A percentile compares a stretch with the other conserved stretches of the same genome.
phyloP scores from a whole-genome alignment of 2,113 vertebrate species.

The Polypterus bichir region DNA sequence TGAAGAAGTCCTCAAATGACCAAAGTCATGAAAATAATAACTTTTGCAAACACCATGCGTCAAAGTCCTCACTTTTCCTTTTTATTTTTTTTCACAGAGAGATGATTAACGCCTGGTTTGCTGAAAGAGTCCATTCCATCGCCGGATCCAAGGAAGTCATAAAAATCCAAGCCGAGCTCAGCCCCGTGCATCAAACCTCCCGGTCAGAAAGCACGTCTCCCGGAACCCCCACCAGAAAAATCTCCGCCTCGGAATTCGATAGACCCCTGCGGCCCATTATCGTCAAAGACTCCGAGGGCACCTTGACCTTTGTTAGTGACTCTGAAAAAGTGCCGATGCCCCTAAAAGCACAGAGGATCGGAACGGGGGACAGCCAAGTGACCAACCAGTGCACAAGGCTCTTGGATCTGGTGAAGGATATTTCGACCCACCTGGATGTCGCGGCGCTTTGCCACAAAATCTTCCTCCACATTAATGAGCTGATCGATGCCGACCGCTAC shows the following conservation, averaged over 20 bases:
- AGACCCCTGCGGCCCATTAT: slow-evolving; percentile 85
- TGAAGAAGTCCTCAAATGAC: background rate
- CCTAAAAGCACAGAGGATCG: slow-evolving; percentile 45
- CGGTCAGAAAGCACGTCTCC: slow-evolving; percentile 40
- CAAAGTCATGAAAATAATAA: too few relatives aligned
- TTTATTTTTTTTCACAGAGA: slow-evolving; percentile 53
- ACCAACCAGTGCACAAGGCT: slow-evolving; percentile 71
- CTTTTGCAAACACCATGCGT: background rate
- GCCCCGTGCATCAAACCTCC: slow-evolving; percentile 33
- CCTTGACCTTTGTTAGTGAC: slow-evolving; percentile 77
- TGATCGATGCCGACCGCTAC: slow-evolving; percentile 85
- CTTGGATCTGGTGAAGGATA: slow-evolving; percentile 88
- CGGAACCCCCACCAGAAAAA: slow-evolving; percentile 73
- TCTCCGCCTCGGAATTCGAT: slow-evolving; percentile 94
- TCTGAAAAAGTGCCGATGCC: slow-evolving; percentile 68
- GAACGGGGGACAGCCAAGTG: slow-evolving; percentile 38
- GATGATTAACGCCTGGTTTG: slow-evolving; percentile 97
- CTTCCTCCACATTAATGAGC: slow-evolving; percentile 89
- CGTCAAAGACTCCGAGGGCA: slow-evolving; percentile 81
- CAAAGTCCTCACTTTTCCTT: background rate
- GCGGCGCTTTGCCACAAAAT: slow-evolving; percentile 92
- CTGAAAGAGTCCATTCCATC: slow-evolving; percentile 84
- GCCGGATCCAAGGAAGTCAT: slow-evolving; percentile 58
- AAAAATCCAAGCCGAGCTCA: slow-evolving; percentile 41
- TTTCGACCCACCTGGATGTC: slow-evolving; percentile 90